phyloP scores from a whole-genome alignment of 2,888 invertebrate genomes.

The Pherbina coryleti region DNA sequence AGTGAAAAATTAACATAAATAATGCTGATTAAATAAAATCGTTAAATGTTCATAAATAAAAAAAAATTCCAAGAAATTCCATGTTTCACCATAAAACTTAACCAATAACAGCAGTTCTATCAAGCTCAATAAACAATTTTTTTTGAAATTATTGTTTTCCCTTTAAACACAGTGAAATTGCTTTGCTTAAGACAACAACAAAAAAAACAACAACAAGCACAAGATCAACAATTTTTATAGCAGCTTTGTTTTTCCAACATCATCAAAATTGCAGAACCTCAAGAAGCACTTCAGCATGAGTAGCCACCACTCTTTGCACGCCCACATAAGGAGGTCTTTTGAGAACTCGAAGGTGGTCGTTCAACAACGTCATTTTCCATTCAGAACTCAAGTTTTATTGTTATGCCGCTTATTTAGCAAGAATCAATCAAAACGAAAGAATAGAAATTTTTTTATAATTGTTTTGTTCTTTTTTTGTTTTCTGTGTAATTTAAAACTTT shows the following conservation, averaged over 20 bases:
- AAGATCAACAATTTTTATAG: background rate
- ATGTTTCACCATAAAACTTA: background rate
- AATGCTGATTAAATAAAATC: too few relatives aligned
- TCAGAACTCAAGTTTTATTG: constrained; percentile 24
- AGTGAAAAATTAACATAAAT: background rate
- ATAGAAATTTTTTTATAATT: background rate
- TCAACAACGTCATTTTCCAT: background rate
- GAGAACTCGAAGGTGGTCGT: constrained; percentile 14
- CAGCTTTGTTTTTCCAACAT: background rate
- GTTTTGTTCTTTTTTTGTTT: background rate
- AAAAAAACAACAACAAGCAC: background rate
- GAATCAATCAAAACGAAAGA: constrained; percentile 31
- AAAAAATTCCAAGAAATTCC: background rate
- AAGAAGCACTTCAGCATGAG: background rate
- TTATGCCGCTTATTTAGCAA: constrained; percentile 20
- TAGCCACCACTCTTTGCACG: background rate
- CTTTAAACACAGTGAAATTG: background rate
- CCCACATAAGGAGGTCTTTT: background rate
- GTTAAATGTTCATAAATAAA: background rate
- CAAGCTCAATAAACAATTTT: background rate
- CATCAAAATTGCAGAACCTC: background rate
- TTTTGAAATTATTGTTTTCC: background rate
- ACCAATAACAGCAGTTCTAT: background rate
- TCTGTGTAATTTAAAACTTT: constrained; percentile 22
- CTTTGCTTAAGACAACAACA: background rate